phyloP scores from a whole-genome alignment of 2,113 vertebrate genomes.

The Steatornis caripensis region DNA sequence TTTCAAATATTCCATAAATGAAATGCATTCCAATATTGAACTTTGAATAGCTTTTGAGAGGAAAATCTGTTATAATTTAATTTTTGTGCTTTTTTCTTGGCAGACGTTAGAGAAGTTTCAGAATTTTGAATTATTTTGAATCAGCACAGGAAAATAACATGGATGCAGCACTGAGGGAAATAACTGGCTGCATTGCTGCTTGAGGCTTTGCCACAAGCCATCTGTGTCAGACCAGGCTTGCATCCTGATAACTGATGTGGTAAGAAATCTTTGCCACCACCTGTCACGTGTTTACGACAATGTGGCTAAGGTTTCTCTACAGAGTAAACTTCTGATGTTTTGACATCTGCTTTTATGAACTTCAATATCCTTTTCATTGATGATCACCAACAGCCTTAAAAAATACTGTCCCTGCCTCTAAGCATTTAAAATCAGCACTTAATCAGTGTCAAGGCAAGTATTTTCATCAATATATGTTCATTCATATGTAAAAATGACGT shows the following conservation, averaged over 20 bases:
- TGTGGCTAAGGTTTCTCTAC: neutral
- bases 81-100: neutral
- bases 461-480: neutral
- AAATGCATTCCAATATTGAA: neutral
- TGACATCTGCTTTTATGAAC: neutral
- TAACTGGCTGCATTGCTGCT: neutral
- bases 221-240: neutral
- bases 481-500: neutral
- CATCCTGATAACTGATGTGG: neutral
- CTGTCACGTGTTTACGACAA: accelerated
- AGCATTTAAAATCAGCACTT: neutral
- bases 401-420: neutral
- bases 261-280: neutral
- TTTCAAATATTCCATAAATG: neutral
- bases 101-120: neutral
- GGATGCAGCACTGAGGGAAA: neutral
- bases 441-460: neutral
- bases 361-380: neutral
- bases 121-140: neutral
- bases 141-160: neutral
- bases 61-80: neutral
- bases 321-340: neutral
- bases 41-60: neutral
- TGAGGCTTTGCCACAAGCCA: neutral
- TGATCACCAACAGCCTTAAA: neutral